Conservation (phyloP, 2,888 invertebrate species). For the Pardosa pseudoannulata region DNA sequence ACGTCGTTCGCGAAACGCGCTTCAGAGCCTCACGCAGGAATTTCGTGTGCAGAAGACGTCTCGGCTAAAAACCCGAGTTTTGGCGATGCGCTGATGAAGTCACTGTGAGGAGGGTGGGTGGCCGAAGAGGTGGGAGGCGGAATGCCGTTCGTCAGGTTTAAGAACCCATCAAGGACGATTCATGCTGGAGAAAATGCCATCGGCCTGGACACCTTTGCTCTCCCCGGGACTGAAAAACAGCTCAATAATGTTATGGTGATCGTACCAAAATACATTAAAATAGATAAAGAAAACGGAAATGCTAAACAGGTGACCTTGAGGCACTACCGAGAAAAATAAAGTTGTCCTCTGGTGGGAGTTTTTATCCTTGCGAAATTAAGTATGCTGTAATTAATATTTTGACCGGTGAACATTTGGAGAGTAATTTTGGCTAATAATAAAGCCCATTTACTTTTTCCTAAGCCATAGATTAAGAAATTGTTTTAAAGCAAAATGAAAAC, state of each 20-base stretch:
- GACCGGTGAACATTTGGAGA: too few species aligned
- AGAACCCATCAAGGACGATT: constrained; percentile 5
- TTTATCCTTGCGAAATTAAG: too few species aligned
- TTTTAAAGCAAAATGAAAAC: too few species aligned
- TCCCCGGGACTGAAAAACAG: neutral
- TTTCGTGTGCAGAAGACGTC: too few species aligned
- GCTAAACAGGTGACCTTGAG: neutral
- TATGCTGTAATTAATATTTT: too few species aligned
- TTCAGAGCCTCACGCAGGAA: neutral
- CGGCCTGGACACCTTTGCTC: neutral
- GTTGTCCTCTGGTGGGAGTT: too few species aligned
- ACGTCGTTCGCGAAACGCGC: neutral
- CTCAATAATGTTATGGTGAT: neutral
- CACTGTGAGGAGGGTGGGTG: neutral
- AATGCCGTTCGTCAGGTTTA: constrained; percentile 15
- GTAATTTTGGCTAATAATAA: too few species aligned
- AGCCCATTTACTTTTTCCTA: too few species aligned
- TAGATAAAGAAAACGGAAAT: neutral
- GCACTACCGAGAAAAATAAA: too few species aligned
- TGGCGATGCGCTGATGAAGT: neutral
- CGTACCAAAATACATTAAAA: too few species aligned
- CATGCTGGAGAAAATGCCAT: neutral
- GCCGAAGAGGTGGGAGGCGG: constrained; percentile 1
- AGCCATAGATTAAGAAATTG: too few species aligned
- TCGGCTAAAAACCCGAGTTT: too few species aligned